Conservation (phyloP, 2,113 vertebrate species). For the Microcebus lehilahytsara region DNA sequence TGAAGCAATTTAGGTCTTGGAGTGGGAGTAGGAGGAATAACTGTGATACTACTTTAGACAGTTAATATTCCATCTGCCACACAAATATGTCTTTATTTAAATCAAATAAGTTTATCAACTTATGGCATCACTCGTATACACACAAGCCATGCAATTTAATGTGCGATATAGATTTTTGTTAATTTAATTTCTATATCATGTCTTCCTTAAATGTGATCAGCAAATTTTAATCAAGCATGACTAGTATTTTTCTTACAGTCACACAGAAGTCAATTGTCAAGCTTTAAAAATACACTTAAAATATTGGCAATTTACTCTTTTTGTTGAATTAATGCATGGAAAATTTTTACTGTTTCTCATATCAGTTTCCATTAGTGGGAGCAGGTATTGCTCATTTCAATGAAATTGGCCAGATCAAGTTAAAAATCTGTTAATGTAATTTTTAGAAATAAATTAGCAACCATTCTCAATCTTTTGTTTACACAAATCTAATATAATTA, state of each 20-base stretch:
- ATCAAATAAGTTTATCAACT: not conserved
- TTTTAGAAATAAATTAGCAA: slow-evolving; percentile 3
- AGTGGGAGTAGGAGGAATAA: not conserved
- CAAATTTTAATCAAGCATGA: slow-evolving; percentile 3
- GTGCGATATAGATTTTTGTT: not conserved
- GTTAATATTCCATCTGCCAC: not conserved
- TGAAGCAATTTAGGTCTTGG: not conserved
- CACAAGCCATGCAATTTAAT: not conserved
- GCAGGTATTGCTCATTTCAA: not conserved
- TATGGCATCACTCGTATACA: not conserved
- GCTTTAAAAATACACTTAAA: not conserved
- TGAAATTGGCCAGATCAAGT: not conserved
- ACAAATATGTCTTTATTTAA: not conserved
- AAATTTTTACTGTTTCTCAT: not conserved
- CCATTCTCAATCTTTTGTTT: not conserved
- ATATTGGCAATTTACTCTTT: not conserved
- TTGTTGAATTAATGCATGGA: not conserved
- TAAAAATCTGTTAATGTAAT: not conserved
- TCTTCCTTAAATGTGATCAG: not conserved
- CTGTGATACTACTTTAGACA: not conserved
- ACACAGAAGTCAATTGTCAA: not conserved
- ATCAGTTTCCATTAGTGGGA: not conserved
- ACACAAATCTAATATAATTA: not conserved
- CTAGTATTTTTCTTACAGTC: not conserved
- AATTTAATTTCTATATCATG: not conserved